Evolutionary conservation across 2,797 vertebrate species (phyloP).

Genomic region (Oreochromis mossambicus): DNA sequence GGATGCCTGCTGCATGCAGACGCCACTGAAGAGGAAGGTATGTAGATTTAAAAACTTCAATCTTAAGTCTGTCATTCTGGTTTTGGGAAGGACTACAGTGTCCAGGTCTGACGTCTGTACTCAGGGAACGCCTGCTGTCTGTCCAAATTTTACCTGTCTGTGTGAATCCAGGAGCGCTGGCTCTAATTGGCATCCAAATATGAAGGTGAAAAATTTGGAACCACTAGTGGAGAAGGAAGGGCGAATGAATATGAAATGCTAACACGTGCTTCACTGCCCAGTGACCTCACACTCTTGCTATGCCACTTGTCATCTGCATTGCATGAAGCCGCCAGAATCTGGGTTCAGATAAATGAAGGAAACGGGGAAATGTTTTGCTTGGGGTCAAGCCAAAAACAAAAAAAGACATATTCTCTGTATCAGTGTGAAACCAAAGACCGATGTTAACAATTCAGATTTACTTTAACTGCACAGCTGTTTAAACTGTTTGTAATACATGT

Average conservation of each 20-base stretch:
- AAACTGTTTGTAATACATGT: background rate
- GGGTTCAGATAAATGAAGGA: background rate
- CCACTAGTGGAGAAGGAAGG: constrained; percentile 55
- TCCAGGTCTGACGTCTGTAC: constrained; percentile 51
- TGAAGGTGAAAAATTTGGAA: background rate
- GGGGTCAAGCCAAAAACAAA: constrained; percentile 65
- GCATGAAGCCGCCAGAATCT: constrained; percentile 49
- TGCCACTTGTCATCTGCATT: constrained; percentile 51
- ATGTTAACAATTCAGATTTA: background rate
- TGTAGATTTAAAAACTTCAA: constrained; percentile 50
- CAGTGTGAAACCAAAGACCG: background rate
- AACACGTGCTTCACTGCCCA: constrained; percentile 56
- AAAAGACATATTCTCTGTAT: background rate
- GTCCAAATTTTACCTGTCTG: constrained; percentile 16
- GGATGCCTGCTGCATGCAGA: constrained; percentile 80
- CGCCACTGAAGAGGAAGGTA: constrained; percentile 78
- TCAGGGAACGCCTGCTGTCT: constrained; percentile 36
- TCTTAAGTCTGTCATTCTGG: constrained; percentile 53
- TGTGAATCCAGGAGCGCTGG: constrained; percentile 22
- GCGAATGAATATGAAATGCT: constrained; percentile 71
- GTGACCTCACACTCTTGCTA: constrained; percentile 44
- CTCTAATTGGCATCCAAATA: background rate
- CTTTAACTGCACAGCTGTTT: background rate
- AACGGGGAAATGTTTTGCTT: constrained; percentile 21
- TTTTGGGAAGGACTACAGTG: constrained; percentile 42